These are phyloP conservation scores for Gallinago nigripennis DNA, from an alignment of 2,797 vertebrate species.

Conservation along the genomic window DNA sequence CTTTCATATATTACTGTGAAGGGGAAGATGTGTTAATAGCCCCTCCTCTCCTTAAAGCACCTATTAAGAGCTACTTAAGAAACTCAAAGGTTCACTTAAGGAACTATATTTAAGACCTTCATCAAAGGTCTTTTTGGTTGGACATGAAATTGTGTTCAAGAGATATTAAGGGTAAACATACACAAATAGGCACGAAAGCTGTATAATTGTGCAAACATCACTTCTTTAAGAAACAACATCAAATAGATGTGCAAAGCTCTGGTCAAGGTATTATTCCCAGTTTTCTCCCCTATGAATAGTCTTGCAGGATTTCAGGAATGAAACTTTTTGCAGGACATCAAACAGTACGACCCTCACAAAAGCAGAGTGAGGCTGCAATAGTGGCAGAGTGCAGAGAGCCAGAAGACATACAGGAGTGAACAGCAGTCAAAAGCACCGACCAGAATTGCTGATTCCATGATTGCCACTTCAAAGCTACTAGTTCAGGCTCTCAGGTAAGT, in stretches of 20 bases:
- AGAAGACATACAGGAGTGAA: not conserved
- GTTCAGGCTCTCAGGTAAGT: not conserved
- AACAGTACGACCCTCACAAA: not conserved
- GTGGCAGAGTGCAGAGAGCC: not conserved
- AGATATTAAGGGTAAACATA: not conserved
- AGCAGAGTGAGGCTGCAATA: not conserved
- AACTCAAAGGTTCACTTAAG: not conserved
- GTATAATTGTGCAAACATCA: not conserved
- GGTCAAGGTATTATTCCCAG: not conserved
- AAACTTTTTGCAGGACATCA: not conserved
- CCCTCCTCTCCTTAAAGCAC: not conserved
- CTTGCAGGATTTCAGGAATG: not conserved
- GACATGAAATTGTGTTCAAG: not conserved
- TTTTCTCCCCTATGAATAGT: not conserved
- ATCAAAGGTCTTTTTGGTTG: not conserved
- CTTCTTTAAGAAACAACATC: not conserved
- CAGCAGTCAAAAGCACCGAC: not conserved
- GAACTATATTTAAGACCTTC: not conserved
- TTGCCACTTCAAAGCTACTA: not conserved
- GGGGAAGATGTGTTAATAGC: not conserved
- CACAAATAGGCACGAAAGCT: not conserved
- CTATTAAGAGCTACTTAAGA: not conserved
- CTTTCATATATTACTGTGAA: not conserved
- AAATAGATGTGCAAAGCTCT: not conserved
- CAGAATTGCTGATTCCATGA: not conserved